These are phyloP conservation scores for Vireo altiloquus DNA, from an alignment of 2,113 vertebrate species.

Conservation along the genomic window DNA sequence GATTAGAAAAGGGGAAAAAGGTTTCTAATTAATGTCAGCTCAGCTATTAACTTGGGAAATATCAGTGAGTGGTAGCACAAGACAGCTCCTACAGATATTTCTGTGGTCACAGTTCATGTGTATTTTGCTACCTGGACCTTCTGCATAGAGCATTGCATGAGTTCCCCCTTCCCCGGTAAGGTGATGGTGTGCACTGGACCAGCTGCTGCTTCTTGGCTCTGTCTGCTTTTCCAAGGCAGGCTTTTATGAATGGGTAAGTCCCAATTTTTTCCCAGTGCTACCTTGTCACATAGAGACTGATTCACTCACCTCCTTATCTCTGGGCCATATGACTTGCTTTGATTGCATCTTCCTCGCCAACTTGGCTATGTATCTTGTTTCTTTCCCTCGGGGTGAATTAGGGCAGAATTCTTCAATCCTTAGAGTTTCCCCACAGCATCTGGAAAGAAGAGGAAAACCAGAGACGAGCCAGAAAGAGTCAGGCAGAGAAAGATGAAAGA, in stretches of 20 bases:
- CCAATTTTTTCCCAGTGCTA: background rate
- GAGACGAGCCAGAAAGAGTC: conserved; percentile 10
- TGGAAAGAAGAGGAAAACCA: conserved; percentile 36
- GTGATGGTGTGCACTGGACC: background rate
- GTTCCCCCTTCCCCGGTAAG: background rate
- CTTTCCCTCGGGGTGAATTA: background rate
- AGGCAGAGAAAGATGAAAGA: conserved; percentile 45
- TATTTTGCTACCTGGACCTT: background rate
- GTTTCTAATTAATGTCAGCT: conserved; percentile 34
- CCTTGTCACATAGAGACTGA: conserved; percentile 13
- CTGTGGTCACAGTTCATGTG: background rate
- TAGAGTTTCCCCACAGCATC: background rate
- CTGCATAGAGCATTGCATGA: background rate
- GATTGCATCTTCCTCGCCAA: background rate
- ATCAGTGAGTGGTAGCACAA: background rate
- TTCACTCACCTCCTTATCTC: conserved; percentile 16
- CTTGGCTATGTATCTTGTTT: background rate
- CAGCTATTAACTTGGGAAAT: background rate
- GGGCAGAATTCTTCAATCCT: background rate
- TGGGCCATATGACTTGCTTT: background rate
- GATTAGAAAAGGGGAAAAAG: background rate
- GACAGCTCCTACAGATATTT: background rate
- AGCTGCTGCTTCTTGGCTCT: background rate
- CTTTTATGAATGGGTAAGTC: conserved; percentile 15
- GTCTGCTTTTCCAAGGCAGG: background rate